Conservation (phyloP, 1,140 invertebrate species). For the Oryzaephilus surinamensis region DNA sequence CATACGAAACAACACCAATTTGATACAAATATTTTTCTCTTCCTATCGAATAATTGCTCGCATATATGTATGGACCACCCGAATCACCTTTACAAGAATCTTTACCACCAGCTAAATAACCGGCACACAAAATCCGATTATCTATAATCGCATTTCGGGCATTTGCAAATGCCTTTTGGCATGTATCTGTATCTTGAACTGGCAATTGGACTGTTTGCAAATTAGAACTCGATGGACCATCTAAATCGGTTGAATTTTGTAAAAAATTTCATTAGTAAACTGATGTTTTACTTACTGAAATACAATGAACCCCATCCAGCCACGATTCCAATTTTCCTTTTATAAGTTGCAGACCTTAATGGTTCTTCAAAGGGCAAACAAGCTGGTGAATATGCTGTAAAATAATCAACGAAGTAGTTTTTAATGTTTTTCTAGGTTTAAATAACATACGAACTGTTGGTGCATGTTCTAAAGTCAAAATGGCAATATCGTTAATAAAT, state of each 20-base stretch:
- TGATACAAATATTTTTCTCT: slow-evolving; percentile 39
- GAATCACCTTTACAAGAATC: slow-evolving; percentile 82
- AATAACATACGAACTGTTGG: slow-evolving; percentile 43
- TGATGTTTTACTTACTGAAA: slow-evolving; percentile 41
- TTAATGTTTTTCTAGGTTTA: neutral
- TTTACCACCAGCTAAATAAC: slow-evolving; percentile 55
- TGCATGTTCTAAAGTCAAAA: slow-evolving; percentile 50
- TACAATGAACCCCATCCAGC: slow-evolving; percentile 65
- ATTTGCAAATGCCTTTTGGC: slow-evolving; percentile 46
- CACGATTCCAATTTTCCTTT: slow-evolving; percentile 36
- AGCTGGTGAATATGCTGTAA: slow-evolving; percentile 52
- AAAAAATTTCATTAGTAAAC: slow-evolving; percentile 1
- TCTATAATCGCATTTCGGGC: slow-evolving; percentile 46
- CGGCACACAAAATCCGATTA: slow-evolving; percentile 63
- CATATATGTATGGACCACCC: slow-evolving; percentile 44
- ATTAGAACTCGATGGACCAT: slow-evolving; percentile 47
- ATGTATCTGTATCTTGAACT: slow-evolving; percentile 50
- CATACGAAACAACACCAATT: slow-evolving; percentile 67
- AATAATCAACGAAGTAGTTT: slow-evolving; percentile 1
- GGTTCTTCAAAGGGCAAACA: slow-evolving; percentile 55
- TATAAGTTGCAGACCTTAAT: slow-evolving; percentile 18
- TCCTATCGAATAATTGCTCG: slow-evolving; percentile 5
- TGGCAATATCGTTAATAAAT: slow-evolving; percentile 65
- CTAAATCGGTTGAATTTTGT: slow-evolving; percentile 33
- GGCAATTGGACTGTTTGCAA: slow-evolving; percentile 64